These are phyloP conservation scores for Nyctereutes procyonoides DNA, from an alignment of 2,113 vertebrate genomes.

Conservation along the genomic window DNA sequence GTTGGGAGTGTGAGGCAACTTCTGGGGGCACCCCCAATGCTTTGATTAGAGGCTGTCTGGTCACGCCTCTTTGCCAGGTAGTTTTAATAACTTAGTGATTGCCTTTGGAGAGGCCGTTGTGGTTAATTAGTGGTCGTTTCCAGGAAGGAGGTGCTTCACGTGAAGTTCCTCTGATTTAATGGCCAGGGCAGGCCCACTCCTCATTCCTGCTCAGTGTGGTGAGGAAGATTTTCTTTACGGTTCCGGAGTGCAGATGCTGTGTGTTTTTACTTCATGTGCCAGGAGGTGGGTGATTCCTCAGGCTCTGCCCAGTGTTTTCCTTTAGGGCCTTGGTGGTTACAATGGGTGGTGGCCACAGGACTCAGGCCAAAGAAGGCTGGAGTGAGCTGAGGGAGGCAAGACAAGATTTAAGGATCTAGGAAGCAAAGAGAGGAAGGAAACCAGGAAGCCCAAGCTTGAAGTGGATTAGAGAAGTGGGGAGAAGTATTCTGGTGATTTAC, in stretches of 20 bases:
- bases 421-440: neutral
- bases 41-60: neutral
- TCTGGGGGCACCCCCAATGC: neutral
- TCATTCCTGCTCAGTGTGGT: neutral
- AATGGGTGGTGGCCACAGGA: fast-evolving
- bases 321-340: neutral
- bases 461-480: neutral
- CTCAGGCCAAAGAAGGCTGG: too few species aligned
- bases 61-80: neutral
- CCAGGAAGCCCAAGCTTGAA: neutral
- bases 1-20: neutral
- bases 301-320: neutral
- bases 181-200: neutral
- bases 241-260: neutral
- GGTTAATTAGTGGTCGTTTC: neutral
- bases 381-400: neutral
- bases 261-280: neutral
- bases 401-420: neutral
- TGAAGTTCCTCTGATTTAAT: neutral
- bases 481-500: neutral
- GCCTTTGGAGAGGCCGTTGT: neutral
- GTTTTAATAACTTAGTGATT: neutral
- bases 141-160: neutral
- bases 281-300: conserved; percentile 1
- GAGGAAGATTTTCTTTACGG: neutral